Conservation (phyloP, 2,888 invertebrate species). For the Homarus gammarus region DNA sequence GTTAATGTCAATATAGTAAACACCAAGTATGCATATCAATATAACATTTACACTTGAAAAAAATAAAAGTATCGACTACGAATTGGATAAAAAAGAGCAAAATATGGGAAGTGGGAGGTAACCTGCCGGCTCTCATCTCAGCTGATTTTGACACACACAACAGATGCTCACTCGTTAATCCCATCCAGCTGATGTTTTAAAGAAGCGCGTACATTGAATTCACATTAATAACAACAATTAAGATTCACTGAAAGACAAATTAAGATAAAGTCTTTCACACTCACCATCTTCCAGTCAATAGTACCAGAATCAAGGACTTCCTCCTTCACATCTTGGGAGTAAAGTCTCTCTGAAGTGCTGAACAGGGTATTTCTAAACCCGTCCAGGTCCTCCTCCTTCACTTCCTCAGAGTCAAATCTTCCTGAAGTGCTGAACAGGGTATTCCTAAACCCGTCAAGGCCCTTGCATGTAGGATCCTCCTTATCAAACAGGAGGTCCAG, state of each 20-base stretch:
- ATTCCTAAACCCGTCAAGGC: constrained; percentile 52
- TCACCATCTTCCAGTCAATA: constrained; percentile 56
- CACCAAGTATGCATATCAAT: background rate
- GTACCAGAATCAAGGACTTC: constrained; percentile 53
- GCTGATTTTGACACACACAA: constrained; percentile 3
- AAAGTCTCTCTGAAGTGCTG: constrained; percentile 27
- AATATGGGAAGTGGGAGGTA: background rate
- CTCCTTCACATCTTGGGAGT: constrained; percentile 25
- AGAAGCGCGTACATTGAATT: background rate
- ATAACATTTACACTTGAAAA: background rate
- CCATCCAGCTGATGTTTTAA: background rate
- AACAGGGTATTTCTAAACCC: constrained; percentile 56
- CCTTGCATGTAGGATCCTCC: constrained; percentile 44
- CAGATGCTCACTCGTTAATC: background rate
- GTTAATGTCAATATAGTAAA: background rate
- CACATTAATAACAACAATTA: background rate
- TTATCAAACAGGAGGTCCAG: constrained; percentile 59
- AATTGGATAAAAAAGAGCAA: background rate
- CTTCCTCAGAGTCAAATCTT: background rate
- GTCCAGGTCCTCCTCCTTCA: constrained; percentile 53
- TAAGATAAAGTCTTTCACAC: background rate
- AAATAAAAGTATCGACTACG: background rate
- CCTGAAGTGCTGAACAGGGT: constrained; percentile 52
- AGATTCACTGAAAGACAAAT: background rate
- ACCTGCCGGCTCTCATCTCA: background rate